Evolutionary conservation across 2,888 invertebrate species (phyloP).

Genomic region (Dicranocentrus wangi): DNA sequence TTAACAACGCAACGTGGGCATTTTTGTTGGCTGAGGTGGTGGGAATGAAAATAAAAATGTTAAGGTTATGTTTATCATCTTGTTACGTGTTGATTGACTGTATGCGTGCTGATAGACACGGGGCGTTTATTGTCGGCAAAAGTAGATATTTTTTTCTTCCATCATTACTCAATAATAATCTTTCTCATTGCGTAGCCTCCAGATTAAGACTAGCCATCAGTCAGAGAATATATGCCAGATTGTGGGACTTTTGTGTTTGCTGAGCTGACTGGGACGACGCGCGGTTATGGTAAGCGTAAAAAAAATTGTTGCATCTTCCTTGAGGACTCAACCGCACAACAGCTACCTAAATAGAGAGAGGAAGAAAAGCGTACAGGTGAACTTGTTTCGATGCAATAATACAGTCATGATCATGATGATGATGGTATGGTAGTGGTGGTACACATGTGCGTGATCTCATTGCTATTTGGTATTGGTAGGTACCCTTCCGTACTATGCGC

Average conservation of each 20-base stretch:
- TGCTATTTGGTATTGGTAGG: too few species aligned
- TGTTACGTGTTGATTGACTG: slow-evolving; percentile 9
- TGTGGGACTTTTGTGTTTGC: too few species aligned
- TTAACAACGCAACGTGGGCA: too few species aligned
- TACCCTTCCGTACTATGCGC: too few species aligned
- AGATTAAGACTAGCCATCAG: too few species aligned
- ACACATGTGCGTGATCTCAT: too few species aligned
- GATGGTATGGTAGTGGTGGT: too few species aligned
- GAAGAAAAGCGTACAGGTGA: neutral
- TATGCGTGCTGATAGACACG: neutral
- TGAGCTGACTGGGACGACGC: too few species aligned
- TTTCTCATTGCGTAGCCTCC: neutral
- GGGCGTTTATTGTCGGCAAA: neutral
- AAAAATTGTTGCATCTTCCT: neutral
- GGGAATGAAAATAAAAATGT: slow-evolving; percentile 1
- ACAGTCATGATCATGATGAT: neutral
- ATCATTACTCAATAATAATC: neutral
- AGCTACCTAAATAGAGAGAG: neutral
- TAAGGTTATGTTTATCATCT: slow-evolving; percentile 1
- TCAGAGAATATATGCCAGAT: too few species aligned
- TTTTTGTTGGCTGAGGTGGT: neutral
- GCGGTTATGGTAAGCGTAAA: neutral
- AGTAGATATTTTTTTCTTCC: neutral
- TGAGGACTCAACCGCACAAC: neutral
- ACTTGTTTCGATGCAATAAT: slow-evolving; percentile 7